phyloP scores from a whole-genome alignment of 2,113 vertebrate genomes.

The Brevimyrus niger region DNA sequence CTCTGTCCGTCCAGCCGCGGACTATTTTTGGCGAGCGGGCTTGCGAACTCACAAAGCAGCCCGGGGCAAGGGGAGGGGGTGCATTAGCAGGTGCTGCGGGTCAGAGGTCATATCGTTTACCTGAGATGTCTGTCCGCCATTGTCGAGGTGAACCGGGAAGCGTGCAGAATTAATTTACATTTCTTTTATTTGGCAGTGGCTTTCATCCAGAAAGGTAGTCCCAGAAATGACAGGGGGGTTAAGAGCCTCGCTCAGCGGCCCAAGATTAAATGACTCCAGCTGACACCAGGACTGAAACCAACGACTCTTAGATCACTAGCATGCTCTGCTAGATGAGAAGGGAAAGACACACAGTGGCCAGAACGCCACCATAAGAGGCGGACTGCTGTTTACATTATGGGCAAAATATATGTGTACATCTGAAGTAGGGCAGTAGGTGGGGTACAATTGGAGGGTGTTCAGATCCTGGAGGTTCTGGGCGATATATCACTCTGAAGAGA shows the following conservation, averaged over 20 bases:
- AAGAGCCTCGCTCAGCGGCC: background rate
- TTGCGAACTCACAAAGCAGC: background rate
- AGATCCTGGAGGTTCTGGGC: background rate
- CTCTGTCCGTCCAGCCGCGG: background rate
- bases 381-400: background rate
- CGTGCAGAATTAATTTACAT: background rate
- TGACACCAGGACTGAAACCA: background rate
- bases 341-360: background rate
- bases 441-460: background rate
- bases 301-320: background rate
- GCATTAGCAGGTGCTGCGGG: background rate
- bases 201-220: background rate
- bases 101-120: background rate
- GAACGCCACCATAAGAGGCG: background rate
- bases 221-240: background rate
- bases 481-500: background rate
- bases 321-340: background rate
- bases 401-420: background rate
- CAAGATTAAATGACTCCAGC: background rate
- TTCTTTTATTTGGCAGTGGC: background rate
- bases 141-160: background rate
- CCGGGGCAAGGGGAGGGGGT: background rate
- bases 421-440: background rate
- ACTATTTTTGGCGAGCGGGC: background rate
- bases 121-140: background rate